Evolutionary conservation across 2,888 invertebrate species (phyloP), one percentile per base, ranked within the genome.

Genomic region (Stenurella melanura): DNA sequence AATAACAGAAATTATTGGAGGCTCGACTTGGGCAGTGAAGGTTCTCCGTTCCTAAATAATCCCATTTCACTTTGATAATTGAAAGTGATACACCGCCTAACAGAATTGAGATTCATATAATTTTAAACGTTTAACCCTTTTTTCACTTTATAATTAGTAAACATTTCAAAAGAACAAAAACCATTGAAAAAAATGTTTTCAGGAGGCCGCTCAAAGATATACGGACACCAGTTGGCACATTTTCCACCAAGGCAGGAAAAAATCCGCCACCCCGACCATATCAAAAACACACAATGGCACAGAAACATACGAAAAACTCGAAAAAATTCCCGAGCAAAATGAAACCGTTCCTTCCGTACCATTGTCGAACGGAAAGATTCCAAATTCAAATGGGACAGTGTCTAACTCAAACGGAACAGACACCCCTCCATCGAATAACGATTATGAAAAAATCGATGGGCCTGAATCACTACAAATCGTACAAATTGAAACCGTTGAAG

Each of bases 181-280:
- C 50, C 12, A 72, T 54, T 54, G 0, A 54, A 17, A n/a, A 54
- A 0, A 58, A 63, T 73, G 71, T 77, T 85, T 87, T 82, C 91
- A 93, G 93, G 93, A 93, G 86, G 92, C 93, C 81, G 92, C 92
- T 86, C 93, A 93, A 83, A 91, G 94, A 85, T 94, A 94, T 88
- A 92, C 93, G 82, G 94, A 94, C 88, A 94, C 94, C 74, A 94
- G 94, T 87, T 94, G 94, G 92, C 93, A 93, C 88, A 94, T 94
- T 79, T 94, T 94, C 87, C 92, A 93, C 79, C 93, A 93, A 86
- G 94, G 93, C 79, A 84, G 84, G 73, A 83, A 83, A 81, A 85
- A 84, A 78, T 56, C 74, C 74, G 21, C 54, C 19, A 50, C 73
- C 38, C 57, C 71, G 18, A 66, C 73, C 58, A 54, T 73, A 61